Evolutionary conservation across 2,888 invertebrate genomes (phyloP).

Genomic region (Harmothoe impar): DNA sequence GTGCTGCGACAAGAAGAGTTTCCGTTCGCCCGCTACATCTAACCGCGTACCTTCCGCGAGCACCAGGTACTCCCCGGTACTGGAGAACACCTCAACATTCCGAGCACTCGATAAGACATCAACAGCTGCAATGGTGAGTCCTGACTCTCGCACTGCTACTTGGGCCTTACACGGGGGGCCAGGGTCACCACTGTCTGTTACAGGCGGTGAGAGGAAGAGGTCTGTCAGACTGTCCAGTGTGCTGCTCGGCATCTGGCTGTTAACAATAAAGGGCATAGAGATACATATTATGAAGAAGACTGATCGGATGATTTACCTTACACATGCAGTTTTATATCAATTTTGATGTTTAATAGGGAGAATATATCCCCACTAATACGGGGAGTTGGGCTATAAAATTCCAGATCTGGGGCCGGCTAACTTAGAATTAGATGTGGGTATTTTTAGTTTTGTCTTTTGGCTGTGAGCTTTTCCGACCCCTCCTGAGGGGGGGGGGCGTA

Average conservation of each 20-base stretch:
- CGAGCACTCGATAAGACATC: constrained; percentile 59
- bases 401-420: no score
- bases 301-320: no score
- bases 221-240: constrained; percentile 33
- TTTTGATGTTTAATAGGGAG: no score
- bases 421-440: neutral
- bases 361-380: no score
- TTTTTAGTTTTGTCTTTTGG: no score
- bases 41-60: neutral
- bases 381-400: no score
- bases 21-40: constrained; percentile 40
- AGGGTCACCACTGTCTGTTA: neutral
- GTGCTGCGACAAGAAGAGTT: constrained; percentile 55
- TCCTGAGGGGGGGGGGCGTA: no score
- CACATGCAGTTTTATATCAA: neutral
- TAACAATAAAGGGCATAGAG: neutral
- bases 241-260: neutral
- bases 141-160: neutral
- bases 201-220: neutral
- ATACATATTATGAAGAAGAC: neutral
- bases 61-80: constrained; percentile 36
- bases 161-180: neutral
- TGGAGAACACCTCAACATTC: constrained; percentile 46
- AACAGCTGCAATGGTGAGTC: constrained; percentile 18
- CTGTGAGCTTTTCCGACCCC: no score